Evolutionary conservation across 23 tunicate genomes (phyloP).

Genomic region (Styela plicata): DNA sequence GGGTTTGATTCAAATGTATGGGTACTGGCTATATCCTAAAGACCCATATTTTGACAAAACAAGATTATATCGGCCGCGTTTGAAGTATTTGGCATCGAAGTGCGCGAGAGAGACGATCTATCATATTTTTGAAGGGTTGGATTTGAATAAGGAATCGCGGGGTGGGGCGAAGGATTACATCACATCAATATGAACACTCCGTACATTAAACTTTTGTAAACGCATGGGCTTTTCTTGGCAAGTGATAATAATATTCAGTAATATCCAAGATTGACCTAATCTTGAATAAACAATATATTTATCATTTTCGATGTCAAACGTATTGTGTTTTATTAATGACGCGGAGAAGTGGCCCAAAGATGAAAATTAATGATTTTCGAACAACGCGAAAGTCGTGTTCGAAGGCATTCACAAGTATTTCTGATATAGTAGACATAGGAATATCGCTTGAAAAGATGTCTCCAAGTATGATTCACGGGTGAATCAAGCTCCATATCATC

Average conservation of each 20-base stretch:
- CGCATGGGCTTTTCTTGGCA: no score
- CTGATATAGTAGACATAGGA: no score
- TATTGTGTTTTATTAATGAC: background rate
- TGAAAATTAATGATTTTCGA: background rate
- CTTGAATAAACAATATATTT: no score
- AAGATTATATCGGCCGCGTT: background rate
- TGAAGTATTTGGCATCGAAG: background rate
- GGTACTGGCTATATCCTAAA: background rate
- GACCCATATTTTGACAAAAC: background rate
- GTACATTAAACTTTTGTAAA: no score
- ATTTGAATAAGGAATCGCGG: background rate
- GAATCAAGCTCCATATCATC: no score
- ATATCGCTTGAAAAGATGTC: no score
- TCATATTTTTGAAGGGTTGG: background rate
- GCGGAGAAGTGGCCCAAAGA: background rate
- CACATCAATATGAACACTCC: background rate
- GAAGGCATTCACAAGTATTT: no score
- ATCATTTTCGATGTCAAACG: background rate
- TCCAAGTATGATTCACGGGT: no score
- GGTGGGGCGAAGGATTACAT: background rate
- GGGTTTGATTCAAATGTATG: background rate
- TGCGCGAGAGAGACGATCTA: background rate
- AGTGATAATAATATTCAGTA: no score
- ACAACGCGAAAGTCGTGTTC: no score
- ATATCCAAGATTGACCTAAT: no score